Evolutionary conservation across 2,113 vertebrate species (phyloP), one percentile per base, ranked within the genome.

Genomic region (Chunga burmeisteri): DNA sequence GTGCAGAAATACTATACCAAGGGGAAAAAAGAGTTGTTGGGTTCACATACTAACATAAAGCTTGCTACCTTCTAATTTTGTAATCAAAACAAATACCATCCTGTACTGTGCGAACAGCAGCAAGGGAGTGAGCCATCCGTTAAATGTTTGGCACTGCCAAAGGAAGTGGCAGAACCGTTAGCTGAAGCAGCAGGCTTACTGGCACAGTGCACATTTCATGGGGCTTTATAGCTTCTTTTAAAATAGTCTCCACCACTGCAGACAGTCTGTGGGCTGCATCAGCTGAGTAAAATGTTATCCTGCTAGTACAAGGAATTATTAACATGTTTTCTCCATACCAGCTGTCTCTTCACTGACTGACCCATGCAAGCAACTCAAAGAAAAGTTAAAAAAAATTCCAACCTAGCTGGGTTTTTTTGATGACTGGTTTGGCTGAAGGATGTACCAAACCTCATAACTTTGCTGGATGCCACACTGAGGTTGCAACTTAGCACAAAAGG

Each of bases 181-280:
- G 94, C 94, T 86, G 86, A 44, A 91, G 95, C 94, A 94, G 95
- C 91, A 55, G 91, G 87, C 88, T 82, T 10, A 4, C 95, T 96
- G 97, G 95, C 95, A 94, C 88, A 2, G 20, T 4, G 47, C 61
- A 18, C 25, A 0, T 40, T 68, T 66, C 81, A 9, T 32, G 84
- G 91, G 86, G 62, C 89, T 94, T 82, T 66, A 55, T 52, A 90
- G 91, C 91, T 94, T 56, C 81, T 93, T 95, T 83, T 75, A 85
- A 80, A 91, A 90, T 7, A 72, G 84, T 20, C 84, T 82, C 62
- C 78, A 88, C 70, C 15, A 9, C 92, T 91, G 96, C 91, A 94
- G 88, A 67, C 91, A 77, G 84, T 27, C 93, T 63, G 83, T 78
- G 95, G 91, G 85, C 88, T 92, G 72, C 72, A 46, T 75, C 67